Evolutionary conservation across 1,140 invertebrate species (phyloP).

Genomic region (Apocrypta bakeri): DNA sequence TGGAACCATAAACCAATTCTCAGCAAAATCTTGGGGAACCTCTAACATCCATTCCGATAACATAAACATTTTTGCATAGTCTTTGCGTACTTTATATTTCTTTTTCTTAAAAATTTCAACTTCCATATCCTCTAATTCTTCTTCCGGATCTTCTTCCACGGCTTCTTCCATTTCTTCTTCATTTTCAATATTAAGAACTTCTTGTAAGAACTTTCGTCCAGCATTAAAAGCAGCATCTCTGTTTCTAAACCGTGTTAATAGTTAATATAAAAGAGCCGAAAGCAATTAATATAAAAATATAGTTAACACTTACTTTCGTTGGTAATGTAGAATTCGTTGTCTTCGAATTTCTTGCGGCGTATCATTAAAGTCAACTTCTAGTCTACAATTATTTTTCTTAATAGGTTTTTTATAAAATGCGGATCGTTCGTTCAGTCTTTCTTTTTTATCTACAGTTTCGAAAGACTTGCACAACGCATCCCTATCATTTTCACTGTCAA

Average conservation of each 20-base stretch:
- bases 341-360: constrained; percentile 68
- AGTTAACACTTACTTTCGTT: constrained; percentile 64
- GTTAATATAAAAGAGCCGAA: not conserved
- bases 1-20: constrained; percentile 87
- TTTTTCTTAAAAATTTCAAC: constrained; percentile 51
- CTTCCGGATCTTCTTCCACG: constrained; percentile 58
- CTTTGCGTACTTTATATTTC: constrained; percentile 51
- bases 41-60: constrained; percentile 94
- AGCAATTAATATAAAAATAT: constrained; percentile 21
- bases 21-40: constrained; percentile 84
- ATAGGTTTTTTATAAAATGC: constrained; percentile 69
- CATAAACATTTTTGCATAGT: constrained; percentile 78
- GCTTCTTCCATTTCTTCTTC: constrained; percentile 61
- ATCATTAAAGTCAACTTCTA: constrained; percentile 62
- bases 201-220: constrained; percentile 62
- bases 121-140: constrained; percentile 66
- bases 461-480: not conserved
- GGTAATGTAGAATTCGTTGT: constrained; percentile 60
- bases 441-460: constrained; percentile 22
- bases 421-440: constrained; percentile 51
- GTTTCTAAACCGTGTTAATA: constrained; percentile 57
- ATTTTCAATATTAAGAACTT: constrained; percentile 61
- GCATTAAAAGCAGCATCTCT: constrained; percentile 64
- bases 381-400: constrained; percentile 65
- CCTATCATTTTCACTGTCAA: not conserved